Percentiles rank a stretch among this genome's conserved stretches.
Evolutionary conservation across 2,888 invertebrate species (phyloP).

Genomic region (Lithosia quadra): DNA sequence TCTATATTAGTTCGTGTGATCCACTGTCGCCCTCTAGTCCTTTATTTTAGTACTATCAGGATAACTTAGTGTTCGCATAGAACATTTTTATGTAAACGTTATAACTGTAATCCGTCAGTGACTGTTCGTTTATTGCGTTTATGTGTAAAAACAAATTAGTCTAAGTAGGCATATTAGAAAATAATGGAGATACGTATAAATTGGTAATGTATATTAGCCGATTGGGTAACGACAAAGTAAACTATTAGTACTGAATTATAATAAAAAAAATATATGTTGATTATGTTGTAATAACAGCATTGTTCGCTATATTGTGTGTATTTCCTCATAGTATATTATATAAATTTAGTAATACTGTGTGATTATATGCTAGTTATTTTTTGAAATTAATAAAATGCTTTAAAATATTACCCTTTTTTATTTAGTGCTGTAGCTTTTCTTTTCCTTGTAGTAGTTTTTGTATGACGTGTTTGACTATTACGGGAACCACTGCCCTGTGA

Average conservation of each 20-base stretch:
- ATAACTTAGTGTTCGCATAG: conserved; percentile 44
- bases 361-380: conserved; percentile 84
- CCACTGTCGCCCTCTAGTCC: conserved; percentile 59
- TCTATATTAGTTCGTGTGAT: conserved; percentile 34
- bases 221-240: conserved; percentile 63
- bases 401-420: conserved; percentile 57
- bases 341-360: conserved; percentile 80
- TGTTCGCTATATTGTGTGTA: conserved; percentile 73
- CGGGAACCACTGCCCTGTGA: too few species aligned
- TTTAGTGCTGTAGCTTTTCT: neutral
- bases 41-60: conserved; percentile 51
- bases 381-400: conserved; percentile 85
- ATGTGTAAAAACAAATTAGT: conserved; percentile 76
- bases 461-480: too few species aligned
- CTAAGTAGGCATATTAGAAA: conserved; percentile 75
- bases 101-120: conserved; percentile 53
- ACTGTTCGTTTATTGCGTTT: conserved; percentile 53
- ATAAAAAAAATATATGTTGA: conserved; percentile 61
- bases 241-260: conserved; percentile 75
- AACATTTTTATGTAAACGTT: conserved; percentile 24
- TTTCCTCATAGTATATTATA: conserved; percentile 79
- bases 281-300: conserved; percentile 63
- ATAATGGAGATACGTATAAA: conserved; percentile 67
- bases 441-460: too few species aligned
- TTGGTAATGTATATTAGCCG: conserved; percentile 75